Percentiles rank a stretch among this genome's conserved stretches.
phyloP scores from a whole-genome alignment of 1,140 invertebrate species.

The Gonioctena quinquepunctata region DNA sequence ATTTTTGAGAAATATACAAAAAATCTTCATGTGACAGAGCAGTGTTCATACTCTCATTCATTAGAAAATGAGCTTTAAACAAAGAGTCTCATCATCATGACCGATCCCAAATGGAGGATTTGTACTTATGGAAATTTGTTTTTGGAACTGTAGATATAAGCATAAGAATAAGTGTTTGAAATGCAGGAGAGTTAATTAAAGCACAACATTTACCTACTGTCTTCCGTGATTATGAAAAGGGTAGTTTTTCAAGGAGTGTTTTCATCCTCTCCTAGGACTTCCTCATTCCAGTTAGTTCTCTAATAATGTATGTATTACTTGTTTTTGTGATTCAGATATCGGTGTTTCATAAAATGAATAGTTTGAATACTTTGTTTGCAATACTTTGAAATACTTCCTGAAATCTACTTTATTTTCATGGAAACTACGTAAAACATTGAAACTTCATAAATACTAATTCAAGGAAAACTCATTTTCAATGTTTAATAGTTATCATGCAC shows the following conservation, averaged over 20 bases:
- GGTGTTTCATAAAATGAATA: too few species aligned
- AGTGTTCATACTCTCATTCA: background rate
- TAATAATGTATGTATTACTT: background rate
- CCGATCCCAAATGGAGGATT: background rate
- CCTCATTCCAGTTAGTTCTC: constrained; percentile 5
- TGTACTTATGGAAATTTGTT: background rate
- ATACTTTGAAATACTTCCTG: too few species aligned
- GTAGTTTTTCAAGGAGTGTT: constrained; percentile 14
- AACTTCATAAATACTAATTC: too few species aligned
- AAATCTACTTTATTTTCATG: too few species aligned
- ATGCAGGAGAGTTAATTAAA: constrained; percentile 6
- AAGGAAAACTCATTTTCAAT: too few species aligned
- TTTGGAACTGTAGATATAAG: background rate
- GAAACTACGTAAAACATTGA: too few species aligned
- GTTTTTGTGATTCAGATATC: too few species aligned
- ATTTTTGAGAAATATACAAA: too few species aligned
- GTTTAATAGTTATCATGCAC: too few species aligned
- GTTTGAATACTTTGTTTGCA: too few species aligned
- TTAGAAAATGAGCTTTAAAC: background rate
- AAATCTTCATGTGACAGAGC: background rate
- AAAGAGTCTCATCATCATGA: background rate
- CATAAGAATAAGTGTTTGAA: background rate
- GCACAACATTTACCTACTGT: constrained; percentile 4
- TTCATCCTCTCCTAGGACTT: constrained; percentile 4
- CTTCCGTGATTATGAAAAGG: background rate